phyloP scores from a whole-genome alignment of 2,797 vertebrate species.

The Hypotaenidia okinawae region DNA sequence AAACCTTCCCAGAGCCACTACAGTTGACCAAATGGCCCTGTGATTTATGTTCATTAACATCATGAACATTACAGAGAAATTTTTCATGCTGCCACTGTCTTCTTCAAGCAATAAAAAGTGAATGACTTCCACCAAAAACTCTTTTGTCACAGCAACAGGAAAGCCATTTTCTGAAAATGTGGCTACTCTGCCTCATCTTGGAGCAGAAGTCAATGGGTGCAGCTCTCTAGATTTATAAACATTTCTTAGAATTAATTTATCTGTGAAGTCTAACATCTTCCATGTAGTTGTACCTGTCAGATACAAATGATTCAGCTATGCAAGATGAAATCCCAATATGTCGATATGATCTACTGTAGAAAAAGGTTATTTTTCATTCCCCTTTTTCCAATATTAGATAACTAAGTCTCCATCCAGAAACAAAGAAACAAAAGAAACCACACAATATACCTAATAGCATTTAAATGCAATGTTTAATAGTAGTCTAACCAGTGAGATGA shows the following conservation, averaged over 20 bases:
- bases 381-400: constrained; percentile 38
- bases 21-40: neutral
- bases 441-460: neutral
- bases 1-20: neutral
- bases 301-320: constrained; percentile 59
- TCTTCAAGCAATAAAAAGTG: constrained; percentile 40
- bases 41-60: constrained; percentile 57
- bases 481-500: neutral
- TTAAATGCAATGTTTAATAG: neutral
- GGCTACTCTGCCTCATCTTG: neutral
- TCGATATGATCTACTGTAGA: constrained; percentile 46
- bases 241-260: constrained; percentile 58
- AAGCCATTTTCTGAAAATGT: constrained; percentile 31
- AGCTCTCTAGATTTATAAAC: constrained; percentile 34
- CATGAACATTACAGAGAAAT: constrained; percentile 15
- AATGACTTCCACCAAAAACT: constrained; percentile 51
- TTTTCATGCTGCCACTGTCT: constrained; percentile 20
- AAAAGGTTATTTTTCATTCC: constrained; percentile 48
- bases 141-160: constrained; percentile 35
- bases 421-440: constrained; percentile 61
- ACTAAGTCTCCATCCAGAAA: constrained; percentile 23
- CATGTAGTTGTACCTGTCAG: constrained; percentile 48
- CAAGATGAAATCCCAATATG: constrained; percentile 61
- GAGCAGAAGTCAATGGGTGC: constrained; percentile 22
- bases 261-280: constrained; percentile 33